Evolutionary conservation across 2,888 invertebrate genomes (phyloP), one percentile per base, ranked within the genome.

Genomic region (Tachina fera): DNA sequence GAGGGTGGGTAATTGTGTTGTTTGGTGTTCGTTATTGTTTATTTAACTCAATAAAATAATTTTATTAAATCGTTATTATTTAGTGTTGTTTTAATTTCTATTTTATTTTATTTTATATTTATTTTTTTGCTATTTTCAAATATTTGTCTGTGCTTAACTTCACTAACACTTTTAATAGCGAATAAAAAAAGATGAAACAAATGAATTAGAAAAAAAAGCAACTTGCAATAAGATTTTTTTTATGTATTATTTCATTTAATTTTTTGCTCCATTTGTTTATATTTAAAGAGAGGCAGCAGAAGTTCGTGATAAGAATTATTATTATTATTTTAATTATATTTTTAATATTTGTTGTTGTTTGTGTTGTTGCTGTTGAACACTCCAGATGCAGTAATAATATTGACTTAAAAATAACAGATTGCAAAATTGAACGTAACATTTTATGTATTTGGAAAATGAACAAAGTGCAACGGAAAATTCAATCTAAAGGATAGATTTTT

Each of bases 1-100:
- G 19, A 16, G 16, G 39, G 11, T 61, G 49, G 49, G n/a, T 53
- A 5, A 16, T 9, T n/a, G 53, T 53, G 68, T 60, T 74, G 31
- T 31, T 31, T 45, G 43, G 67, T 16, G 13, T 51, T 49, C 51
- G n/a, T 68, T 60, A 51, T 81, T 60, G 74, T 60, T 78, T 70
- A 60, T 78, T 74, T 58, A 74, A 74, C 65, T 80, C 67, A 80
- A 80, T 80, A 56, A 80, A 80, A 74, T 80, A 58, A 80, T 80
- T 81, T 81, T 74, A 81, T 81, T 81, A 67, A 60, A 74, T 60
- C 67, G 41, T 68, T 83, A 72, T 67, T 68, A 67, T 82, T 65
- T 71, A 65, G 51, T 65, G n/a, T 68, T 49, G 41, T 67, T 67
- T 39, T 56, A 31, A 49, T 14, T 72, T 58, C n/a, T 49, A 47